These are phyloP conservation scores for Andrena bucephala DNA, from an alignment of 2,888 invertebrate genomes.

Conservation along the genomic window DNA sequence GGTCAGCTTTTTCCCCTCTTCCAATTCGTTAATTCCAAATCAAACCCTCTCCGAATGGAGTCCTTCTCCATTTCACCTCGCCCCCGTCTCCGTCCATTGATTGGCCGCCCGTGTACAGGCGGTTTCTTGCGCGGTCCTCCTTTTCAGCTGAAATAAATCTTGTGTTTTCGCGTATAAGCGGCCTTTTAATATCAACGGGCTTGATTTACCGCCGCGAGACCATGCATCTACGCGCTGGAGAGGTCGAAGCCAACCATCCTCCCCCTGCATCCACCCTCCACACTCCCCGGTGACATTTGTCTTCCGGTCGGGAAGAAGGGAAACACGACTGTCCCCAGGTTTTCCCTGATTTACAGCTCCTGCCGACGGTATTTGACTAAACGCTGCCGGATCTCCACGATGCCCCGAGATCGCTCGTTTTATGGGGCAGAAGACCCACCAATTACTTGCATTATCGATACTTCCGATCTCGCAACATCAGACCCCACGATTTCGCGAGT, in stretches of 20 bases:
- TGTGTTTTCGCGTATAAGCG: constrained; percentile 84
- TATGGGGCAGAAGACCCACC: not conserved
- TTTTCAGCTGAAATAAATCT: constrained; percentile 81
- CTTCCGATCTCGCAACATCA: not conserved
- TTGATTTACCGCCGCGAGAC: constrained; percentile 83
- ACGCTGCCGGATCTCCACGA: constrained; percentile 64
- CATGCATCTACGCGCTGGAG: constrained; percentile 79
- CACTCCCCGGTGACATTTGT: constrained; percentile 70
- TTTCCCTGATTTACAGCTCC: constrained; percentile 73
- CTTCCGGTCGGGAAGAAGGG: constrained; percentile 67
- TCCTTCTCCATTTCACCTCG: constrained; percentile 20
- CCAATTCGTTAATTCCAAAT: constrained; percentile 21
- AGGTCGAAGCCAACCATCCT: constrained; percentile 48
- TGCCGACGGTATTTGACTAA: constrained; percentile 72
- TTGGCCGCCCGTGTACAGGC: constrained; percentile 58
- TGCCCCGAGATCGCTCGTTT: not conserved
- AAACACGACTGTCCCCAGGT: constrained; percentile 66
- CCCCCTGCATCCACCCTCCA: constrained; percentile 22
- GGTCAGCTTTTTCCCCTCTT: not conserved
- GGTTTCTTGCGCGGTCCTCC: constrained; percentile 66
- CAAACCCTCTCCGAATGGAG: not conserved
- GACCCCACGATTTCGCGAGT: no score
- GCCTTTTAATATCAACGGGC: constrained; percentile 84
- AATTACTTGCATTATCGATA: not conserved
- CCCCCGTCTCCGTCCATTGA: constrained; percentile 51